Percentiles rank a stretch among this genome's conserved stretches.
These are phyloP conservation scores for Apocheima hispidaria DNA, from an alignment of 2,888 invertebrate genomes.

Conservation along the genomic window DNA sequence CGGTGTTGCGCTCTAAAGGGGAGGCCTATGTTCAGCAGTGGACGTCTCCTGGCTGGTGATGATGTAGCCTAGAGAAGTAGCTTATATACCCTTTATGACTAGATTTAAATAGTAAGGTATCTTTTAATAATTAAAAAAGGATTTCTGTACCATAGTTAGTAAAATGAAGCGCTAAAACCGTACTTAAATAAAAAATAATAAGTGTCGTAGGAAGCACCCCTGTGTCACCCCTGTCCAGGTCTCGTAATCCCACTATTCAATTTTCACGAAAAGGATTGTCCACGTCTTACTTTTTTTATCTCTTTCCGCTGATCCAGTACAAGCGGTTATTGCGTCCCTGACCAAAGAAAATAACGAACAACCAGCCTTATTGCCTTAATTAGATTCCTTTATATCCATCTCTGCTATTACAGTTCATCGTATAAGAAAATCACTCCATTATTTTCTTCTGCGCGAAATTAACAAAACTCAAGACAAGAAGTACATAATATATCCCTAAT, in stretches of 20 bases:
- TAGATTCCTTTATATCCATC: conserved; percentile 18
- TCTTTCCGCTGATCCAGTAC: conserved; percentile 69
- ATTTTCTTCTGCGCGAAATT: no score
- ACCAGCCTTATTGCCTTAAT: conserved; percentile 45
- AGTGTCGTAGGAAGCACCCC: conserved; percentile 52
- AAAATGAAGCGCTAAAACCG: neutral
- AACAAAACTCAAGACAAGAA: no score
- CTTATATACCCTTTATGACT: no score
- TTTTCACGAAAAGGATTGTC: conserved; percentile 82
- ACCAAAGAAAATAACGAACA: conserved; percentile 31
- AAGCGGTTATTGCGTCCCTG: conserved; percentile 68
- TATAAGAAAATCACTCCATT: conserved; percentile 19
- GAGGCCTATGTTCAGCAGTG: no score
- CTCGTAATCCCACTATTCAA: conserved; percentile 85
- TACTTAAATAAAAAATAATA: neutral
- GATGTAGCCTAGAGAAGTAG: no score
- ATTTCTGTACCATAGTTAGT: no score
- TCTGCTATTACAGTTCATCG: neutral
- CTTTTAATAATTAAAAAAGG: no score
- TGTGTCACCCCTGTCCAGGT: conserved; percentile 59
- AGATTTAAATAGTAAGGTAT: no score
- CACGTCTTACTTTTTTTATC: conserved; percentile 79
- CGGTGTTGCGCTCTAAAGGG: no score
- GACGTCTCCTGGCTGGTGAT: no score
- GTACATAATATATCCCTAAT: no score